Evolutionary conservation across 1,140 invertebrate genomes (phyloP).

Genomic region (Drosophila repleta): DNA sequence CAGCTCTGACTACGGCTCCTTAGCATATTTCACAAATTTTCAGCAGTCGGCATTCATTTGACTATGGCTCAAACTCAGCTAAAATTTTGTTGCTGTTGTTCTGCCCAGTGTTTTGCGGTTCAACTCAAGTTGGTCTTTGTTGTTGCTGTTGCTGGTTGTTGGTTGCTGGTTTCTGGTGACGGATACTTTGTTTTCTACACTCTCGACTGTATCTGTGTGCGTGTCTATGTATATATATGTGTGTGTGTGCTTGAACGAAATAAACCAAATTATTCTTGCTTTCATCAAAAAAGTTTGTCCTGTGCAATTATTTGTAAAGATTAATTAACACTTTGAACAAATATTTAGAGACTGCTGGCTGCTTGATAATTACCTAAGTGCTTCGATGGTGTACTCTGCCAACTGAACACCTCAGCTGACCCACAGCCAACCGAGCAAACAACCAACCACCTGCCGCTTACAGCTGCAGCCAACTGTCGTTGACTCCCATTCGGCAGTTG

Average conservation of each 20-base stretch:
- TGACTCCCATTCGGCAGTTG: background rate
- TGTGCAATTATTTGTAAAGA: slow-evolving; percentile 77
- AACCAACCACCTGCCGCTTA: background rate
- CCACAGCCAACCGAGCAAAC: background rate
- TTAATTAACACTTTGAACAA: slow-evolving; percentile 82
- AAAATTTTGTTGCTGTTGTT: slow-evolving; percentile 39
- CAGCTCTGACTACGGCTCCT: slow-evolving; percentile 34
- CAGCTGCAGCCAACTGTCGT: background rate
- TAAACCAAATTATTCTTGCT: slow-evolving; percentile 82
- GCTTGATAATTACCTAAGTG: slow-evolving; percentile 68
- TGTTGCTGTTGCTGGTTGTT: slow-evolving; percentile 12
- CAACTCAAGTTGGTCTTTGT: slow-evolving; percentile 14
- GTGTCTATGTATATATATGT: background rate
- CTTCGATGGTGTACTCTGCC: slow-evolving; percentile 1
- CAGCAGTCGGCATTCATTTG: slow-evolving; percentile 62
- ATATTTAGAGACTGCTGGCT: slow-evolving; percentile 67
- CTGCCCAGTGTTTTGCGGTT: slow-evolving; percentile 55
- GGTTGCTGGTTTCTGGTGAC: slow-evolving; percentile 26
- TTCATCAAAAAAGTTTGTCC: slow-evolving; percentile 78
- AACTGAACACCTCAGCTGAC: slow-evolving; percentile 5
- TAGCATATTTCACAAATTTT: slow-evolving; percentile 74
- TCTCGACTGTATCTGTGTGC: too few relatives aligned
- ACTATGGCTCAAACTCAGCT: slow-evolving; percentile 29
- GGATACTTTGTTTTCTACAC: slow-evolving; percentile 38
- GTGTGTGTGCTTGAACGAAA: slow-evolving; percentile 35